These are phyloP conservation scores for Tetramorium alpestre DNA, from an alignment of 1,140 invertebrate species.

Conservation along the genomic window DNA sequence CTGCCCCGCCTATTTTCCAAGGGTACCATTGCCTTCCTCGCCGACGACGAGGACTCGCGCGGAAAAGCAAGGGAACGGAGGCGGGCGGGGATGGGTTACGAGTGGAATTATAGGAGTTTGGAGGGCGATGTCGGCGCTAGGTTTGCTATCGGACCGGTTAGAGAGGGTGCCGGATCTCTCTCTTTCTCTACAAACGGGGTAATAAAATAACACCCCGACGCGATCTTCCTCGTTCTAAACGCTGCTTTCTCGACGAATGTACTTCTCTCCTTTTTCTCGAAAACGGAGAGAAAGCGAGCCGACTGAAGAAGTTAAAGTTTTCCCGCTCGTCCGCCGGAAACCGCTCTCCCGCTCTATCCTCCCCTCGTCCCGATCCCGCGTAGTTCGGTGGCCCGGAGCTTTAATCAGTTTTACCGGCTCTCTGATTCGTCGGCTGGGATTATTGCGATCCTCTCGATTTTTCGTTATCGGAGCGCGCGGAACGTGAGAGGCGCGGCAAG, in stretches of 20 bases:
- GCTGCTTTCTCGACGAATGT: conserved; percentile 62
- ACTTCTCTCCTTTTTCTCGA: neutral
- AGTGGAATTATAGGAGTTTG: conserved; percentile 53
- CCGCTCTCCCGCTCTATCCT: neutral
- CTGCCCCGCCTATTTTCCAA: conserved; percentile 51
- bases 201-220: conserved; percentile 81
- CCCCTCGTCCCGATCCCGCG: conserved; percentile 13
- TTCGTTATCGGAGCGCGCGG: conserved; percentile 61
- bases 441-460: conserved; percentile 71
- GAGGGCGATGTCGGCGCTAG: conserved; percentile 47
- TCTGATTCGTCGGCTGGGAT: conserved; percentile 48
- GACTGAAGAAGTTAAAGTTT: conserved; percentile 76
- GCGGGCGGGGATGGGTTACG: neutral
- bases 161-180: conserved; percentile 66
- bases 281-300: conserved; percentile 29
- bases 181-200: conserved; percentile 66
- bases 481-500: conserved; percentile 53
- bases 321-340: conserved; percentile 30
- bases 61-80: conserved; percentile 28
- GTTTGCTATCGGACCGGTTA: conserved; percentile 67
- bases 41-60: conserved; percentile 35
- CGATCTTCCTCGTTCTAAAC: conserved; percentile 71
- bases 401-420: conserved; percentile 70
- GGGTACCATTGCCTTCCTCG: conserved; percentile 28
- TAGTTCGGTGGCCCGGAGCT: conserved; percentile 47